These are phyloP conservation scores for Acanthisitta chloris DNA, from an alignment of 2,113 vertebrate genomes.

Conservation along the genomic window DNA sequence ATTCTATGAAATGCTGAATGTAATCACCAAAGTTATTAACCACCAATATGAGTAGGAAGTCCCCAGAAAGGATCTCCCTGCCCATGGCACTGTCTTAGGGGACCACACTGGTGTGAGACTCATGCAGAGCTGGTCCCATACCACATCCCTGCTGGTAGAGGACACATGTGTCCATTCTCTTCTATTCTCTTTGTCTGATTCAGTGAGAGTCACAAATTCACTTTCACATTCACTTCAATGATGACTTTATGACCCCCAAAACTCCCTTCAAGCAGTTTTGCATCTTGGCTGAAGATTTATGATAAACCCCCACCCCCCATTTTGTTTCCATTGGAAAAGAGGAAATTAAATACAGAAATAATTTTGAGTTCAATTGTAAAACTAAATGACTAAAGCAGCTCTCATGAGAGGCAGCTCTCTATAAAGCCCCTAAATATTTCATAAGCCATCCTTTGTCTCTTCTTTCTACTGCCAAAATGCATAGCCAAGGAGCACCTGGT, in stretches of 20 bases:
- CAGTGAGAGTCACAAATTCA: background rate
- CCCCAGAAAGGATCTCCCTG: background rate
- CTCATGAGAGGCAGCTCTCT: background rate
- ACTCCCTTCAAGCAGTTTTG: background rate
- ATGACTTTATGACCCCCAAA: background rate
- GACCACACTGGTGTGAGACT: accelerated
- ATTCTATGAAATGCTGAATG: background rate
- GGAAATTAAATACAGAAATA: background rate
- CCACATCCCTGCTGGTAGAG: background rate
- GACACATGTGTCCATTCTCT: accelerated
- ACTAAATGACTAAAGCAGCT: background rate
- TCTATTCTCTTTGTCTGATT: background rate
- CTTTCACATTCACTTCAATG: background rate
- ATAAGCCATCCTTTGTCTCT: background rate
- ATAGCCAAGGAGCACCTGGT: background rate
- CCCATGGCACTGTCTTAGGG: background rate
- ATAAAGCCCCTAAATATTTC: background rate
- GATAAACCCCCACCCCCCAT: background rate
- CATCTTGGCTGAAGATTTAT: background rate
- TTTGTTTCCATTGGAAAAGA: background rate
- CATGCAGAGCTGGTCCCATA: background rate
- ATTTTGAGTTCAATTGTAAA: background rate
- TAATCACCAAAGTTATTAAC: background rate
- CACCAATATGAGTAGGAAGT: background rate
- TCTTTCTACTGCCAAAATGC: background rate